phyloP scores from a whole-genome alignment of 2,113 vertebrate species.

The Sylvilagus bachmani region DNA sequence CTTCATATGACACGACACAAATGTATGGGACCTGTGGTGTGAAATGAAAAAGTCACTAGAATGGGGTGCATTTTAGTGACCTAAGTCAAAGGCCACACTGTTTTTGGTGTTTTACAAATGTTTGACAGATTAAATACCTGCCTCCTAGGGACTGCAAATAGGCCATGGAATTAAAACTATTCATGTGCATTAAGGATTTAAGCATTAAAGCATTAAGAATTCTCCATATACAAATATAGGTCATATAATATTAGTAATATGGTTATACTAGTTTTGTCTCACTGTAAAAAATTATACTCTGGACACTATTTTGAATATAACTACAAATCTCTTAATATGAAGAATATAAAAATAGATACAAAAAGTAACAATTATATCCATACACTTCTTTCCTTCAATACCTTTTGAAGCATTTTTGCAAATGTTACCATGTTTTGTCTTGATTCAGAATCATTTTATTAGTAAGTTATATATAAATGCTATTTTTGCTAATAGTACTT shows the following conservation, averaged over 20 bases:
- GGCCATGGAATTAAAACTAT: slow-evolving; percentile 74
- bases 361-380: neutral
- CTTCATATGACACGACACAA: slow-evolving; percentile 83
- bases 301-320: neutral
- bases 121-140: slow-evolving; percentile 87
- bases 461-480: neutral
- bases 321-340: neutral
- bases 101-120: slow-evolving; percentile 87
- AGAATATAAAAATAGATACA: neutral
- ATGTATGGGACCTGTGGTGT: slow-evolving; percentile 76
- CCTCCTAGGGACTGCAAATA: slow-evolving; percentile 85
- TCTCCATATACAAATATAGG: slow-evolving; percentile 67
- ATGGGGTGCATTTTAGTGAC: slow-evolving; percentile 83
- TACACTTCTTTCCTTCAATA: neutral
- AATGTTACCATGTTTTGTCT: neutral
- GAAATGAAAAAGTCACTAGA: slow-evolving; percentile 79
- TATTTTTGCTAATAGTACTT: neutral
- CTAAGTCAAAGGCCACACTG: slow-evolving; percentile 84
- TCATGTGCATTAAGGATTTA: slow-evolving; percentile 78
- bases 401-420: neutral
- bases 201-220: slow-evolving; percentile 60
- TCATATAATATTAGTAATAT: slow-evolving; percentile 65
- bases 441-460: no score
- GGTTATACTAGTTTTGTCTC: neutral
- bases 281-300: slow-evolving; percentile 70